Percentiles rank a stretch among this genome's conserved stretches.
These are phyloP conservation scores for Argyrosomus japonicus DNA, from an alignment of 2,113 vertebrate species.

Conservation along the genomic window DNA sequence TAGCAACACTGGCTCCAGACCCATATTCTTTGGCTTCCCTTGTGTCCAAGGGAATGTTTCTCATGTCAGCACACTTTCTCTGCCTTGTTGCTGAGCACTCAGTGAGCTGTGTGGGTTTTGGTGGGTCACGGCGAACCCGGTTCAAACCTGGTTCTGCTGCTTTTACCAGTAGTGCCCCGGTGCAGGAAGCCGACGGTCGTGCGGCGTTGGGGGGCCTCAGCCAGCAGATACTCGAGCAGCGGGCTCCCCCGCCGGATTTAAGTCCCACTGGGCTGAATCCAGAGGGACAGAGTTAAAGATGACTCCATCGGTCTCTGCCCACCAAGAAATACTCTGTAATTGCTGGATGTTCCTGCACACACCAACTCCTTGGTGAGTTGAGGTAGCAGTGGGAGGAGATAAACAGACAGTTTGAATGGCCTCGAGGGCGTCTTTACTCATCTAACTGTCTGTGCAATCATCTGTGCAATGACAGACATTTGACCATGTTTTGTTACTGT, in stretches of 20 bases:
- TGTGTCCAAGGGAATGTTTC: constrained; percentile 69
- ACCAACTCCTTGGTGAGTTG: constrained; percentile 56
- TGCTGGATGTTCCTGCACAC: constrained; percentile 63
- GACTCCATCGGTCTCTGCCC: constrained; percentile 62
- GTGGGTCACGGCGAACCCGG: constrained; percentile 51
- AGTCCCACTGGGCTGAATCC: constrained; percentile 33
- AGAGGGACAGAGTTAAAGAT: constrained; percentile 60
- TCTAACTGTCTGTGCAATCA: constrained; percentile 63
- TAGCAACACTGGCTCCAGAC: constrained; percentile 72
- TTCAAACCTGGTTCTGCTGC: constrained; percentile 54
- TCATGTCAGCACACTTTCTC: constrained; percentile 68
- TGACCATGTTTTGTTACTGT: constrained; percentile 59
- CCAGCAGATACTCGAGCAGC: constrained; percentile 52
- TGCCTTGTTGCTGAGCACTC: constrained; percentile 50
- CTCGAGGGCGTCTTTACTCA: constrained; percentile 63
- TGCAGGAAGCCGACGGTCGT: constrained; percentile 55
- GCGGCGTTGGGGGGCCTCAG: constrained; percentile 33
- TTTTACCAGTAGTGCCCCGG: constrained; percentile 57
- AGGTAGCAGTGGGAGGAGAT: constrained; percentile 59
- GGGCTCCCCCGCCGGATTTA: constrained; percentile 3
- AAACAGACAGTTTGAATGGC: constrained; percentile 58
- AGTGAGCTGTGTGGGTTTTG: constrained; percentile 66
- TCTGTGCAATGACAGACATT: constrained; percentile 65
- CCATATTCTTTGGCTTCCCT: constrained; percentile 66
- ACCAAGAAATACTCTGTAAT: constrained; percentile 72